These are phyloP conservation scores for Oryctolagus cuniculus DNA, from an alignment of 2,113 vertebrate species.

Conservation along the genomic window DNA sequence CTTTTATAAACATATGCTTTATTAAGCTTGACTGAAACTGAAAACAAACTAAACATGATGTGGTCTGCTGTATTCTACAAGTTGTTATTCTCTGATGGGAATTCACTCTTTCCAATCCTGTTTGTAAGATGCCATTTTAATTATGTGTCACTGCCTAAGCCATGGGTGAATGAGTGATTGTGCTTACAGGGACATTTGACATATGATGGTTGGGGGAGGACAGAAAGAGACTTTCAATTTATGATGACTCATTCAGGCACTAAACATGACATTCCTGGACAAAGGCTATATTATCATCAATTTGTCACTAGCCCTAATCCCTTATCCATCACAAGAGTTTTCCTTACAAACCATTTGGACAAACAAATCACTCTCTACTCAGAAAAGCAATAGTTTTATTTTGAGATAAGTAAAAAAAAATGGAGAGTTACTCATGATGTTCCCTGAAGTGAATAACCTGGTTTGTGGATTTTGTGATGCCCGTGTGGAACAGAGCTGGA, in stretches of 20 bases:
- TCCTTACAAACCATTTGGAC: constrained; percentile 65
- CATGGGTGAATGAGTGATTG: constrained; percentile 79
- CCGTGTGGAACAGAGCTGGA: background rate
- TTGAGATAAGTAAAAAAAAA: constrained; percentile 25
- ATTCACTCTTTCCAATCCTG: constrained; percentile 78
- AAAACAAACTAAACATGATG: constrained; percentile 64
- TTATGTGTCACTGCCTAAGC: constrained; percentile 84
- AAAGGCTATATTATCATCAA: constrained; percentile 79
- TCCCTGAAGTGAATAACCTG: background rate
- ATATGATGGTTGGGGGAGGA: constrained; percentile 65
- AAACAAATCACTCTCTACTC: constrained; percentile 4
- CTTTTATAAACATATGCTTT: constrained; percentile 59
- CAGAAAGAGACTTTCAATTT: constrained; percentile 79
- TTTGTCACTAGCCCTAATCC: constrained; percentile 80
- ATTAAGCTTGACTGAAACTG: constrained; percentile 64
- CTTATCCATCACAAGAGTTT: constrained; percentile 74
- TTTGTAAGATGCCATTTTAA: constrained; percentile 86
- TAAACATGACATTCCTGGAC: constrained; percentile 79
- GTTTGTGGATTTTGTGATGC: background rate
- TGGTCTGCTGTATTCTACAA: constrained; percentile 76
- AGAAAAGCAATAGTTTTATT: constrained; percentile 16
- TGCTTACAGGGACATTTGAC: constrained; percentile 78
- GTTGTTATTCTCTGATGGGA: constrained; percentile 72
- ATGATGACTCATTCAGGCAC: constrained; percentile 78
- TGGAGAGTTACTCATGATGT: background rate